Evolutionary conservation across 1,140 invertebrate genomes (phyloP).

Genomic region (Panulirus ornatus): DNA sequence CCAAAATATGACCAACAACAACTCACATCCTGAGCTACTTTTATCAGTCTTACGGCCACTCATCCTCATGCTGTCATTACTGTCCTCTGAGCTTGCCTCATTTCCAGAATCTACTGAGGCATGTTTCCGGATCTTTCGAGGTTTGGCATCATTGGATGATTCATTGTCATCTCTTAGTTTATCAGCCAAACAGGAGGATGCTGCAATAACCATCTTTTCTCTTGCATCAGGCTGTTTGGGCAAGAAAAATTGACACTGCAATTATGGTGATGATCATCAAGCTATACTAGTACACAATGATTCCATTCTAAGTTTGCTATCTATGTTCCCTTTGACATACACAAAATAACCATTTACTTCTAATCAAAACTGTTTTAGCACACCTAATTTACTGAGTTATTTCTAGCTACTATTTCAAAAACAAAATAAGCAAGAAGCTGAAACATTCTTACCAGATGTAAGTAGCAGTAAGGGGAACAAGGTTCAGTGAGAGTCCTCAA

Average conservation of each 20-base stretch:
- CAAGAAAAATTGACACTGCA: not conserved
- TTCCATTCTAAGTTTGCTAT: no score
- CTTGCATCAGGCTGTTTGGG: conserved; percentile 84
- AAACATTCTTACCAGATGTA: conserved; percentile 86
- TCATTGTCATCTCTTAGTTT: conserved; percentile 79
- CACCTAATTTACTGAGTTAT: not conserved
- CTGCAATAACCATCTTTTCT: conserved; percentile 87
- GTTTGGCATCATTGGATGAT: conserved; percentile 58
- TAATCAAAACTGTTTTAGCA: no score
- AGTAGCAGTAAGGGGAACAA: conserved; percentile 92
- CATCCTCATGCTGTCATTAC: conserved; percentile 86
- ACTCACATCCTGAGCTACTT: conserved; percentile 25
- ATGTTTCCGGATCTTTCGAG: conserved; percentile 77
- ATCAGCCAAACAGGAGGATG: conserved; percentile 80
- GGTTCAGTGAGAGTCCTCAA: conserved; percentile 91
- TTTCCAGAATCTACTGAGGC: conserved; percentile 82
- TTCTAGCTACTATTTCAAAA: not conserved
- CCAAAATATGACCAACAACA: no score
- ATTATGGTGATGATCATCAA: not conserved
- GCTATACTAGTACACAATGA: no score
- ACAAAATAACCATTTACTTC: no score
- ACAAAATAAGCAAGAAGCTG: conserved; percentile 30
- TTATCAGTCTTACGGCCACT: conserved; percentile 54
- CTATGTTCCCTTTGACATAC: no score
- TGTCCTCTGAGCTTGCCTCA: conserved; percentile 94